phyloP scores from a whole-genome alignment of 1,140 invertebrate genomes.

The Lepidurus apus region DNA sequence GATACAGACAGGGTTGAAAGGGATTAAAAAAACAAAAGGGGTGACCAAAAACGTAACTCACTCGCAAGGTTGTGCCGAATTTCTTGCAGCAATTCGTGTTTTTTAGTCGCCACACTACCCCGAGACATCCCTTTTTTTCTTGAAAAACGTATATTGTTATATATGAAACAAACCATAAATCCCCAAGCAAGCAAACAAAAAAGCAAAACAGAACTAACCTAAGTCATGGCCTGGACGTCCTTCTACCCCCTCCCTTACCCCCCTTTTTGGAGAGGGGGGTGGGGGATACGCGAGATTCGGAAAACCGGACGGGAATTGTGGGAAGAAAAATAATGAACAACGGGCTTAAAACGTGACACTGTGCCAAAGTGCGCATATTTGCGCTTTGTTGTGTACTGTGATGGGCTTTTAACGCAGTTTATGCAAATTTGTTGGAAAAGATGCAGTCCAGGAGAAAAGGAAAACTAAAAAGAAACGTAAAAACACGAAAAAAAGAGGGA shows the following conservation, averaged over 20 bases:
- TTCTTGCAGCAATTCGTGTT: neutral
- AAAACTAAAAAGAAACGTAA: neutral
- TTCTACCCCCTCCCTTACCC: neutral
- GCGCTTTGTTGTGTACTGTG: conserved; percentile 17
- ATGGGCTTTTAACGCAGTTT: conserved; percentile 12
- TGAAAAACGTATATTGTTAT: too few relatives aligned
- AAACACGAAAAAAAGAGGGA: neutral
- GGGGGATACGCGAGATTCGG: neutral
- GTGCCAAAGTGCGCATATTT: conserved; percentile 3
- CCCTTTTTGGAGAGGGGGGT: neutral
- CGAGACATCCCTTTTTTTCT: neutral
- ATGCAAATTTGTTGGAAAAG: neutral
- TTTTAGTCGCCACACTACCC: conserved; percentile 1
- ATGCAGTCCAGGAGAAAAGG: neutral
- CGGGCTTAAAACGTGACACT: neutral
- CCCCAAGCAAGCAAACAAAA: neutral
- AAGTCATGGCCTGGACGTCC: neutral
- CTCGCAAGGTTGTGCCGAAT: conserved; percentile 20
- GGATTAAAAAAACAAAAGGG: neutral
- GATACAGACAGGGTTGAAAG: neutral
- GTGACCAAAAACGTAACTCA: conserved; percentile 11
- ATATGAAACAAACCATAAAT: neutral
- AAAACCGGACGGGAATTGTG: neutral
- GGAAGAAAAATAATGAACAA: neutral
- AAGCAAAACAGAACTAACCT: neutral